These are phyloP conservation scores for Arctocebus calabarensis DNA, from an alignment of 2,797 vertebrate genomes.

Conservation along the genomic window DNA sequence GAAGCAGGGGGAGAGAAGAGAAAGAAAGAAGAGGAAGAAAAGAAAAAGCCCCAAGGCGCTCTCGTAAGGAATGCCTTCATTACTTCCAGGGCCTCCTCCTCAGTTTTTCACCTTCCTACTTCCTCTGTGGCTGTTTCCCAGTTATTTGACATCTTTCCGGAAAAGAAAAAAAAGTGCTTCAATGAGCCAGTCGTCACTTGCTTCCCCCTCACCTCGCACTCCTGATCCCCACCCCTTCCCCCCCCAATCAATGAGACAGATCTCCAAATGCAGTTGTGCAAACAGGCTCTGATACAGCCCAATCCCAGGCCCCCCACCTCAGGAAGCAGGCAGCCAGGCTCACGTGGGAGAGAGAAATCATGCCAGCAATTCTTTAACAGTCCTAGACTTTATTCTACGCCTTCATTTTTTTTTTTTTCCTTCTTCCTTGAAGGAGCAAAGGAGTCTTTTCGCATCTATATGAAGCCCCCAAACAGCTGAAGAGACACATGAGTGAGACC, in stretches of 20 bases:
- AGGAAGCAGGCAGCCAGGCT: slow-evolving; percentile 87
- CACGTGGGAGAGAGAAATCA: slow-evolving; percentile 86
- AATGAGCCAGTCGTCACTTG: slow-evolving; percentile 85
- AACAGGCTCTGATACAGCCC: slow-evolving; percentile 88
- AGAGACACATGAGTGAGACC: neutral
- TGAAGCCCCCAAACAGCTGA: slow-evolving; percentile 6
- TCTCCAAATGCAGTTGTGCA: slow-evolving; percentile 88
- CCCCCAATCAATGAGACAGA: slow-evolving; percentile 89
- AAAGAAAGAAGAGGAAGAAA: neutral
- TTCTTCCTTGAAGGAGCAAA: slow-evolving; percentile 79
- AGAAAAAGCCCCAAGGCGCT: slow-evolving; percentile 81
- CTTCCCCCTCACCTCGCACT: slow-evolving; percentile 87
- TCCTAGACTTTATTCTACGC: slow-evolving; percentile 86
- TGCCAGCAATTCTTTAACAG: slow-evolving; percentile 86
- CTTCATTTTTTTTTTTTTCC: slow-evolving; percentile 80
- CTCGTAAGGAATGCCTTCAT: slow-evolving; percentile 86
- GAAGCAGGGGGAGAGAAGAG: slow-evolving; percentile 50
- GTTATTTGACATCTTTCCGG: slow-evolving; percentile 89
- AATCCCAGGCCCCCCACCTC: slow-evolving; percentile 85
- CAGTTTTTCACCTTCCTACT: slow-evolving; percentile 88
- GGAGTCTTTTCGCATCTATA: slow-evolving; percentile 64
- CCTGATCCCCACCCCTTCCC: slow-evolving; percentile 86
- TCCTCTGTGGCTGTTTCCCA: slow-evolving; percentile 87
- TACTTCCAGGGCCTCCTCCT: slow-evolving; percentile 86
- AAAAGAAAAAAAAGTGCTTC: slow-evolving; percentile 85